Base-by-base conservation (phyloP, 1,140 invertebrate species). In the Oreohelix idahoensis region DNA sequence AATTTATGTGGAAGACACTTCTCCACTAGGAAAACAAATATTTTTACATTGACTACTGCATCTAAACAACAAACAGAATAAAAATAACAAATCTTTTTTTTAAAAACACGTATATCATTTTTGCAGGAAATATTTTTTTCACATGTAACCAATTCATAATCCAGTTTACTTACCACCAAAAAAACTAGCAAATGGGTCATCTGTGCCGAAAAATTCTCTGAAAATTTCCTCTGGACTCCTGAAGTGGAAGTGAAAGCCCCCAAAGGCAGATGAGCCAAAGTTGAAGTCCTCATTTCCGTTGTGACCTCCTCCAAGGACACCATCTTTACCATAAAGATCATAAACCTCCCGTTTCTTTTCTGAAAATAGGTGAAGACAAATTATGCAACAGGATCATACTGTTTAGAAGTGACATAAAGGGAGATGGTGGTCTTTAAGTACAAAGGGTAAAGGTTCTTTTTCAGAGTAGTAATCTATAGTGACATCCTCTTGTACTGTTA, bases 281-380 rank as follows among this genome's bases (percentile, higher is more conserved):
- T 95, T 94, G 86, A 95, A 94, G 84, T 95, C 94, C 84, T 95
- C 93, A 83, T 95, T 94, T 84, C 94, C 92, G 73, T 87, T 86
- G 42, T 93, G 93, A 69, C 90, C 87, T 39, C 93, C 93, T 49
- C 26, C 26, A 26, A 92, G 94, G 84, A 98, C 93, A 42, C 97
- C 97, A 87, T 98, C 97, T 92, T 97, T 97, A 75, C 98, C 98
- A 94, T 97, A 98, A 89, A 96, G 96, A 93, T 99, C 98, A 90
- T 99, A 99, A 76, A 98, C 90, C 38, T 90, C 89, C n/a, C 94
- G 86, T 85, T 94, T 94, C 81, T 94, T 92, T 79, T 92, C 94
- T 94, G 91, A 77, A 93, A 77, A 53, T 10, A 1, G 66, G 17
- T 49, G 23, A 58, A 58, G 20, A 58, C 53, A 58, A 23, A 20